Conservation (phyloP, 2,797 vertebrate species). For the Pangasius mekongensis region DNA sequence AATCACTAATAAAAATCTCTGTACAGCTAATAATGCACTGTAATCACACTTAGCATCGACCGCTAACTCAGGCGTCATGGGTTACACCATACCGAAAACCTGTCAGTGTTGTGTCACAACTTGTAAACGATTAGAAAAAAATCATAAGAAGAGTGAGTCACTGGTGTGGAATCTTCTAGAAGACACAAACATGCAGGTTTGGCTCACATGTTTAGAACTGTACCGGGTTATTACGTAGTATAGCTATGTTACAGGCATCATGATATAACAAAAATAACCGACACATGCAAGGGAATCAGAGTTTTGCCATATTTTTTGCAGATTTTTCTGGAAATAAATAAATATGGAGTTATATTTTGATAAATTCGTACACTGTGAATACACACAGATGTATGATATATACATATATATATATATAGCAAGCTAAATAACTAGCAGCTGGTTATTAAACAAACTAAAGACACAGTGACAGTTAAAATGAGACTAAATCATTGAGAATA, state of each 20-base stretch:
- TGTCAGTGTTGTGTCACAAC: background rate
- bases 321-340: background rate
- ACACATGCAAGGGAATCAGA: background rate
- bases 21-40: background rate
- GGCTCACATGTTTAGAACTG: background rate
- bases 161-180: background rate
- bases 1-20: background rate
- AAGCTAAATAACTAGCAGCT: background rate
- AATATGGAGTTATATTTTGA: background rate
- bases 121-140: background rate
- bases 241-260: too few relatives aligned
- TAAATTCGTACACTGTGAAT: too few relatives aligned
- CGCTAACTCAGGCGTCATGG: background rate
- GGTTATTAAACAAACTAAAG: background rate
- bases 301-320: background rate
- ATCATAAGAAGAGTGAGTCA: background rate
- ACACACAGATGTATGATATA: too few relatives aligned
- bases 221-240: too few relatives aligned
- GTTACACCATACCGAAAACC: background rate
- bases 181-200: background rate
- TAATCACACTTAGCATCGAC: background rate
- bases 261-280: background rate
- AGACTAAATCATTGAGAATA: background rate
- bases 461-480: background rate
- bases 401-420: too few relatives aligned